Evolutionary conservation across 1,140 invertebrate genomes (phyloP).

Genomic region (Drosophila subpulchrella): DNA sequence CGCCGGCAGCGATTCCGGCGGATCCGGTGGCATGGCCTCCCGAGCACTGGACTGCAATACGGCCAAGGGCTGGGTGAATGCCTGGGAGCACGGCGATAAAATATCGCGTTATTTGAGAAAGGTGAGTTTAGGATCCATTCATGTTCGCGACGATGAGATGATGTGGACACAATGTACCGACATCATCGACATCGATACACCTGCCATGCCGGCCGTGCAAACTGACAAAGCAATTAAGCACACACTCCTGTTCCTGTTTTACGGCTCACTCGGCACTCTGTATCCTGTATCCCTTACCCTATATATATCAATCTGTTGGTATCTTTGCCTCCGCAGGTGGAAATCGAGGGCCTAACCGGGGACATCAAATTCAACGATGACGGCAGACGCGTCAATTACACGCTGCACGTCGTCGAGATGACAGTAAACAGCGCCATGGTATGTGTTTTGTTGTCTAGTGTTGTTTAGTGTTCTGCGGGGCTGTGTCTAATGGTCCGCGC

Average conservation of each 20-base stretch:
- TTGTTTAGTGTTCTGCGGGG: conserved; percentile 14
- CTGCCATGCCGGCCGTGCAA: conserved; percentile 29
- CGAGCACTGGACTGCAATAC: conserved; percentile 92
- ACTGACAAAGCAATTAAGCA: conserved; percentile 77
- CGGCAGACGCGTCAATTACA: conserved; percentile 94
- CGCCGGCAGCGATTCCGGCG: conserved; percentile 36
- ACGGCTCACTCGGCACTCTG: conserved; percentile 4
- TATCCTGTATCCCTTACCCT: no score
- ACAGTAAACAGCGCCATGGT: conserved; percentile 86
- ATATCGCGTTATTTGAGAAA: conserved; percentile 93
- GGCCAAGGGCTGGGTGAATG: conserved; percentile 90
- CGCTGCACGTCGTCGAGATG: conserved; percentile 96
- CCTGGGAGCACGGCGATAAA: conserved; percentile 95
- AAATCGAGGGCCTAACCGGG: conserved; percentile 95
- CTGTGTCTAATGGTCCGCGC: conserved; percentile 31
- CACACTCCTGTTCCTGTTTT: conserved; percentile 24
- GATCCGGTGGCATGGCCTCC: conserved; percentile 77
- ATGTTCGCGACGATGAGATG: conserved; percentile 46
- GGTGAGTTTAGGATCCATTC: conserved; percentile 85
- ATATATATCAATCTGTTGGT: neutral
- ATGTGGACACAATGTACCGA: conserved; percentile 23
- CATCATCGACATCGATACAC: conserved; percentile 39
- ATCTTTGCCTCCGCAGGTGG: conserved; percentile 88
- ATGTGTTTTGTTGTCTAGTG: conserved; percentile 37
- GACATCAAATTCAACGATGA: conserved; percentile 94